A percentile compares a stretch with the other conserved stretches of the same genome.
Evolutionary conservation across 2,888 invertebrate genomes (phyloP).

Genomic region (Synergus itoensis): DNA sequence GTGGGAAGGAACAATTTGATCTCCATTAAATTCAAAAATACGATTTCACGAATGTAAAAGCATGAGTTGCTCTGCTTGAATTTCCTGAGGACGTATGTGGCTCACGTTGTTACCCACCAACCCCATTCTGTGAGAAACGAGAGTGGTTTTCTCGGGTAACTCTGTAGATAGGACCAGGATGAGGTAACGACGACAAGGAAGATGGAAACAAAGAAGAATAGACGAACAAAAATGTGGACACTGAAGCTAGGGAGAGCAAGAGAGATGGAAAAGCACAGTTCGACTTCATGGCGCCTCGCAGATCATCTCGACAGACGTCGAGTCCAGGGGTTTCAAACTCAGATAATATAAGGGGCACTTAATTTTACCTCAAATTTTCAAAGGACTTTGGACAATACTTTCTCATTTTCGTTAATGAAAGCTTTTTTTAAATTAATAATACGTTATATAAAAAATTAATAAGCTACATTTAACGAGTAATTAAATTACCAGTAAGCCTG

Average conservation of each 20-base stretch:
- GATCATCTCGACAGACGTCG: slow-evolving; percentile 49
- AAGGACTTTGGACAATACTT: slow-evolving; percentile 9
- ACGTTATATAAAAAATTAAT: not conserved
- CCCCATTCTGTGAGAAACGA: slow-evolving; percentile 33
- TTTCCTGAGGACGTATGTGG: slow-evolving; percentile 4
- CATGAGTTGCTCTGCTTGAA: slow-evolving; percentile 3
- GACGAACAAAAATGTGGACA: slow-evolving; percentile 20
- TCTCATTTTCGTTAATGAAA: not conserved
- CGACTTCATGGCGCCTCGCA: slow-evolving; percentile 53
- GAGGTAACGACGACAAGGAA: slow-evolving; percentile 50
- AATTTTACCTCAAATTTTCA: slow-evolving; percentile 25
- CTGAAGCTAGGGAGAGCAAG: not conserved
- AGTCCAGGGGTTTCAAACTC: slow-evolving; percentile 46
- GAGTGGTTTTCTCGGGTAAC: slow-evolving; percentile 29
- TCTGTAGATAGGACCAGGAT: slow-evolving; percentile 32
- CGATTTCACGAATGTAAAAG: not conserved
- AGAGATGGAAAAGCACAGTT: slow-evolving; percentile 40
- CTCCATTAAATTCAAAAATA: not conserved
- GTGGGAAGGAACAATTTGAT: not conserved
- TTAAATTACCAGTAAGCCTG: too few species aligned
- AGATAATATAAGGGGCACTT: slow-evolving; percentile 38
- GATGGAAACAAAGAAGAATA: slow-evolving; percentile 42
- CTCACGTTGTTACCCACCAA: slow-evolving; percentile 24
- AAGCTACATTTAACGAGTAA: too few species aligned
- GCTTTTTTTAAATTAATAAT: not conserved